Evolutionary conservation across 2,888 invertebrate genomes (phyloP).

Genomic region (Pinctada fucata): DNA sequence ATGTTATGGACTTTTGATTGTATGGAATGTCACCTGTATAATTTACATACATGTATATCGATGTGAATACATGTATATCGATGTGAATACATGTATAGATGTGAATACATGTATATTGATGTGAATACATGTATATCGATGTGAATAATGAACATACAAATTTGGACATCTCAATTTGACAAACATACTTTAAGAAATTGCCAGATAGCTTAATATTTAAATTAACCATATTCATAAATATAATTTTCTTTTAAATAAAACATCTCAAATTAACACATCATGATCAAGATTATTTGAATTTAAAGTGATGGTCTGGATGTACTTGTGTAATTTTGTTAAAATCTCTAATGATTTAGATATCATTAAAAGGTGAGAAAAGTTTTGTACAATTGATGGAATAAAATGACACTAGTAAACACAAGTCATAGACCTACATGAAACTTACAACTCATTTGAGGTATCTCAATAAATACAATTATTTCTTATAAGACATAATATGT

Average conservation of each 20-base stretch:
- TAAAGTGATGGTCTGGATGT: neutral
- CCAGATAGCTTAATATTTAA: neutral
- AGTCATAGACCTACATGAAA: too few relatives aligned
- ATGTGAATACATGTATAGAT: neutral
- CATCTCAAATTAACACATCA: neutral
- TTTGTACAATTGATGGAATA: too few relatives aligned
- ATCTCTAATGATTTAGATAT: too few relatives aligned
- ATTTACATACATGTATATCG: neutral
- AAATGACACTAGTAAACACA: too few relatives aligned
- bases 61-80: neutral
- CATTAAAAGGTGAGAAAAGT: too few relatives aligned
- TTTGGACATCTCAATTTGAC: neutral
- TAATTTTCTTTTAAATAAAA: neutral
- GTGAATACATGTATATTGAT: conserved; percentile 2
- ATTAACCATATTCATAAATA: conserved; percentile 4
- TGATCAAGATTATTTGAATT: neutral
- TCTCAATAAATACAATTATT: too few relatives aligned
- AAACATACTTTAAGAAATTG: neutral
- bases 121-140: neutral
- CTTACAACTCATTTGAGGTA: too few relatives aligned
- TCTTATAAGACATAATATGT: too few relatives aligned
- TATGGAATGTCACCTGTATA: neutral
- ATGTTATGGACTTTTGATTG: too few relatives aligned
- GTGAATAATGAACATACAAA: neutral
- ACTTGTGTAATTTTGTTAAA: neutral